Base-by-base conservation (phyloP, 2,888 invertebrate species). In the Lepidocyrtinus sp. region DNA sequence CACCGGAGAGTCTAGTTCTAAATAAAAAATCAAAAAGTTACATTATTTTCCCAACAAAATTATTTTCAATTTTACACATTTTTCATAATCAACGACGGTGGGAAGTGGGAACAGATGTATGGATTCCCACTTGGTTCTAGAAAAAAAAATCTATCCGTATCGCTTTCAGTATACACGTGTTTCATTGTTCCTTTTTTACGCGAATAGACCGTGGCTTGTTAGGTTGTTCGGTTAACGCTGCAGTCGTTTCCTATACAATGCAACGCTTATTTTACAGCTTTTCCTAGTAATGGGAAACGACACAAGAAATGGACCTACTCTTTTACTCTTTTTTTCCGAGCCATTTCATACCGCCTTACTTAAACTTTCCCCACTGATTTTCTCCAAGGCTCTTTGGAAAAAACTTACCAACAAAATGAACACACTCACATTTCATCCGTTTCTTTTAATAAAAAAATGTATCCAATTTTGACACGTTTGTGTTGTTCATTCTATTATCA, bases 381-480 rank as follows among this genome's bases (percentile, higher is more conserved):
- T 12, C 17, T 12, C 5, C 50, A 2, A 15, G 15, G 17, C n/a
- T n/a, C n/a, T n/a, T n/a, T 36, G 36, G 36, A 2, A 50, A 17
- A 50, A 7, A n/a, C 36, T 36, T 7, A 50, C n/a, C 50, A 50
- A 50, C 12, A 50, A 36, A 36, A 7, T 50, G 50, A 50, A 12
- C 50, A n/a, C n/a, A n/a, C n/a, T n/a, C n/a, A n/a, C n/a, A 50
- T 50, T 50, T 36, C 36, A 36, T 12, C n/a, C 50, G n/a, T n/a
- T 12, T 50, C 17, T 50, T 50, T 17, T 50, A 50, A 50, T 50
- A 50, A 50, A 50, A n/a, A 50, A 50, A 50, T 50, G 50, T 50
- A 50, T 50, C 50, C 50, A 50, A 50, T 50, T 50, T 50, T 50
- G 50, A 50, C 50, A 50, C 50, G n/a, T 50, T 50, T 50, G 12